Base-by-base conservation (phyloP, 2,113 vertebrate genomes). In the Eleginops maclovinus region DNA sequence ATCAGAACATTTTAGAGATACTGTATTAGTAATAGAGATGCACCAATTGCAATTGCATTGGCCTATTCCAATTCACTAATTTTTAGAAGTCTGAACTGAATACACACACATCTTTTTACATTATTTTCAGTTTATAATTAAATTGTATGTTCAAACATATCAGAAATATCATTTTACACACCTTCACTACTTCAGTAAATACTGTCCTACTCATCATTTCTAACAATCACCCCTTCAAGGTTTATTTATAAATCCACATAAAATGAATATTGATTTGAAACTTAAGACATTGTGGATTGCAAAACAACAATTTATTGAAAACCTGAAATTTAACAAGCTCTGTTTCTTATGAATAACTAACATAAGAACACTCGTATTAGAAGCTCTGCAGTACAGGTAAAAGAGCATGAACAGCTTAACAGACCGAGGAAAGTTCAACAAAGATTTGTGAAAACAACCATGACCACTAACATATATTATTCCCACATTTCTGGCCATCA, bases 261-360 rank as follows among this genome's bases (percentile, higher is more conserved):
- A 36, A 36, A 36, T 36, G 7, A 36, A 36, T 36, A 31, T 67
- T 77, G 31, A 31, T 31, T 72, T 53, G 6, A 77, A 63, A 40
- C 46, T 60, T 11, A 22, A 24, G 11, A 64, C 46, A 64, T 13
- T 15, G 36, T 4, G 70, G 46, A 47, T 36, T 70, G 14, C 56
- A 86, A 79, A 77, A 76, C n/a, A 49, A 47, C 6, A 0, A 24
- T 88, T 88, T 90, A 82, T 86, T 88, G 36, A 40, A 81, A 47
- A 56, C 15, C 13, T 22, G 40, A 36, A n/a, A 66, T 58, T 46
- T 59, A 72, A 77, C n/a, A 64, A 19, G 31, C 16, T 55, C 4
- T n/a, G 53, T 65, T 65, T 55, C 16, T 26, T 47, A 14, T 54
- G 50, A 11, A 49, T 2, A n/a, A 17, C 6, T 36, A 7, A 36